Conservation (phyloP, 2,113 vertebrate genomes). For the Thymallus thymallus region DNA sequence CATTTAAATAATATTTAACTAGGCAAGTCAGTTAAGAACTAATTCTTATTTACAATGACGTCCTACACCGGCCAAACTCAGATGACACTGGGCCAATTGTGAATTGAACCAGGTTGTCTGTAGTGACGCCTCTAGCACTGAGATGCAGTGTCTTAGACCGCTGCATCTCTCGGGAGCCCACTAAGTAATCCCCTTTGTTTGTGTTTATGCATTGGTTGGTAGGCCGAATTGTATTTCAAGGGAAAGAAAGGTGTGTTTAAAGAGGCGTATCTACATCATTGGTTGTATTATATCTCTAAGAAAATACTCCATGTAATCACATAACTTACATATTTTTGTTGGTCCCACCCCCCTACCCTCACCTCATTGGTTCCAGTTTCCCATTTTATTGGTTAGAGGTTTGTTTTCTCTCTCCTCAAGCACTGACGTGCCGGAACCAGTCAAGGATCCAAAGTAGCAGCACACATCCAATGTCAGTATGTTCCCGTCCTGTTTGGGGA, state of each 20-base stretch:
- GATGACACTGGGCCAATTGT: too few relatives aligned
- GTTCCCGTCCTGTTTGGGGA: neutral
- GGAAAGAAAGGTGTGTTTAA: conserved; percentile 50
- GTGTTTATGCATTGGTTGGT: conserved; percentile 55
- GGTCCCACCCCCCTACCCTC: neutral
- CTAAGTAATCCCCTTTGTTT: conserved; percentile 65
- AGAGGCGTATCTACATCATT: conserved; percentile 20
- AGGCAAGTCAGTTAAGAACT: too few relatives aligned
- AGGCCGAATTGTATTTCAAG: conserved; percentile 5
- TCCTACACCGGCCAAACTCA: too few relatives aligned
- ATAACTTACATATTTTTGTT: neutral
- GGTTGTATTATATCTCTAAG: neutral
- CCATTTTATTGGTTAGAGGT: neutral
- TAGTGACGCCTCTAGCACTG: too few relatives aligned
- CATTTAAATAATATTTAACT: too few relatives aligned
- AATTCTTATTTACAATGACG: too few relatives aligned
- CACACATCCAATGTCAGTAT: neutral
- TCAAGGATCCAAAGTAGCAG: neutral
- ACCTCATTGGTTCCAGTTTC: neutral
- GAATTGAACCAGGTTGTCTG: too few relatives aligned
- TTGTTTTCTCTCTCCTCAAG: neutral
- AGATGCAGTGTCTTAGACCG: too few relatives aligned
- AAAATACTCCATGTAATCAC: neutral
- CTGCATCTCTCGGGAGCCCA: too few relatives aligned
- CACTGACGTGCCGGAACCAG: neutral